A percentile compares a stretch with the other conserved stretches of the same genome.
These are phyloP conservation scores for Lagopus muta DNA, from an alignment of 2,113 vertebrate species.

Conservation along the genomic window DNA sequence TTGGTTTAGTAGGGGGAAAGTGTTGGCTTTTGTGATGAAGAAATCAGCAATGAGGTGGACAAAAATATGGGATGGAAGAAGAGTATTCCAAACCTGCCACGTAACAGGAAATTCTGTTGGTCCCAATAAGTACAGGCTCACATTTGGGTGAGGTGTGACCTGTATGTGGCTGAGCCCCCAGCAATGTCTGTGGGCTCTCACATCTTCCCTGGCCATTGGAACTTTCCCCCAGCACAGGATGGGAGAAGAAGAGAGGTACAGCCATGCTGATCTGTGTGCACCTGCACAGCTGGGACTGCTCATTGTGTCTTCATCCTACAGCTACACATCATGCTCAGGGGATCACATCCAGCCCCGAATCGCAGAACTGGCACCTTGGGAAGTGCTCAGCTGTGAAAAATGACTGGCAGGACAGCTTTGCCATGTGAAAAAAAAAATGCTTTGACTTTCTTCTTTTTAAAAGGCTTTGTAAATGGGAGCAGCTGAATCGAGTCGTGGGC, in stretches of 20 bases:
- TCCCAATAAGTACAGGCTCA: background rate
- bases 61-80: background rate
- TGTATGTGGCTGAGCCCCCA: accelerated
- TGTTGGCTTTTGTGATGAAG: background rate
- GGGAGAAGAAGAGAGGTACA: conserved; percentile 42
- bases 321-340: conserved; percentile 68
- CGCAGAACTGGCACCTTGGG: conserved; percentile 73
- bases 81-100: background rate
- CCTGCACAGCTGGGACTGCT: conserved; percentile 74
- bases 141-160: background rate
- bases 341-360: conserved; percentile 31
- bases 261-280: conserved; percentile 60
- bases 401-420: conserved; percentile 26
- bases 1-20: background rate
- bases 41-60: background rate
- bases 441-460: conserved; percentile 21
- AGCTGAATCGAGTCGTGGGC: background rate
- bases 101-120: background rate
- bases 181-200: accelerated
- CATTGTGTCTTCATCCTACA: conserved; percentile 57
- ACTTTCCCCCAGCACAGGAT: background rate
- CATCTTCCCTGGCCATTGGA: background rate
- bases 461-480: background rate
- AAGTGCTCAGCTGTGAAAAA: conserved; percentile 76
- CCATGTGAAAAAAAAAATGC: conserved; percentile 38